Base-by-base conservation (phyloP, 2,113 vertebrate species). In the Sakesphorus luctuosus region DNA sequence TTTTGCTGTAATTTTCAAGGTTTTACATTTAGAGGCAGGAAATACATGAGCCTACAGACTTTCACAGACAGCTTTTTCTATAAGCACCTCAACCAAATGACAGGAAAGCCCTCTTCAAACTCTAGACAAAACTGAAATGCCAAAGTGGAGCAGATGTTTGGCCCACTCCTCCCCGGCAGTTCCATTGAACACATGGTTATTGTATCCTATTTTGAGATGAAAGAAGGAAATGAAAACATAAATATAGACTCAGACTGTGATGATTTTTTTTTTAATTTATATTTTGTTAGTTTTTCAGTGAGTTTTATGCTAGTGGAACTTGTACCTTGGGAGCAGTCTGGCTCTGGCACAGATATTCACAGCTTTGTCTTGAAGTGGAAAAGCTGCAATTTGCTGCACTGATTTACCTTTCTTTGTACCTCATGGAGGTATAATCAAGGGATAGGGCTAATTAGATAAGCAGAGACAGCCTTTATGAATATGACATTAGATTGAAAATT, bases 121-220 rank as follows among this genome's bases (percentile, higher is more conserved):
- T 92, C 47, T 5, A 59, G 68, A 84, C 65, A 78, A 88, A 84
- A 53, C 74, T 88, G 86, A 96, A 96, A 83, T 94, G 78, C 68
- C 50, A n/a, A 67, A 84, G 73, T 36, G 58, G 71, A 95, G 40
- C 67, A 83, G 79, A 72, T 88, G 76, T 94, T 93, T 95, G 90
- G 65, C 83, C 65, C 36, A 35, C 69, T 92, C 49, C 66, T 92
- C 40, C 59, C 49, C 47, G 25, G 44, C 56, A 85, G 13, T 87
- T 93, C 74, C 33, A 40, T 91, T 78, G 75, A 90, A 90, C 44
- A 25, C 59, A 31, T 63, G 33, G 63, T 80, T 93, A 79, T 73
- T 50, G 50, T 65, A 56, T 74, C 26, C 43, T 73, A 81, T 76
- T 92, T 65, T 5, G 25, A 50, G 67, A 25, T 82, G 40, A 56